A percentile compares a stretch with the other conserved stretches of the same genome.
phyloP scores from a whole-genome alignment of 2,888 invertebrate genomes.

The Psylliodes chrysocephalus region DNA sequence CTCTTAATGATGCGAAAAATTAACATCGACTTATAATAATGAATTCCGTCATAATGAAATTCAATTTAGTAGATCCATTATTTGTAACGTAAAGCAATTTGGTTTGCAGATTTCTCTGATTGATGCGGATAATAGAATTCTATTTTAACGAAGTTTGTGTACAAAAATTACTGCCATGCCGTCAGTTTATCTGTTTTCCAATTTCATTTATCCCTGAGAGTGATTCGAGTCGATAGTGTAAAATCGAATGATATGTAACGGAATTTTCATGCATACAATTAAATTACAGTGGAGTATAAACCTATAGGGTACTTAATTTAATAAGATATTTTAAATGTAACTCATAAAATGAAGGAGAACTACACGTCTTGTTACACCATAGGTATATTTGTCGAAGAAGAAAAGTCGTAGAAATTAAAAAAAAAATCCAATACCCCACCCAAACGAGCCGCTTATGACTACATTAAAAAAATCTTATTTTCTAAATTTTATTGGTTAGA shows the following conservation, averaged over 20 bases:
- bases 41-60: background rate
- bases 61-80: background rate
- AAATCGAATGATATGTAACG: constrained; percentile 13
- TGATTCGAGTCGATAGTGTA: constrained; percentile 17
- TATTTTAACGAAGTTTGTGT: constrained; percentile 20
- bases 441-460: too few species aligned
- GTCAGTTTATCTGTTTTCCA: constrained; percentile 26
- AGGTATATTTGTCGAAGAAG: too few species aligned
- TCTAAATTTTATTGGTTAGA: too few species aligned
- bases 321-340: too few species aligned
- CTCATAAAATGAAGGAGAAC: too few species aligned
- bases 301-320: too few species aligned
- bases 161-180: constrained; percentile 17
- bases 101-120: constrained; percentile 44
- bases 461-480: too few species aligned
- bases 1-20: too few species aligned
- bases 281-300: background rate
- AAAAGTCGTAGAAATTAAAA: too few species aligned
- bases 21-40: too few species aligned
- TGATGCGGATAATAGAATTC: constrained; percentile 36
- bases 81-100: constrained; percentile 38
- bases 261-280: constrained; percentile 10
- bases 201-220: constrained; percentile 17
- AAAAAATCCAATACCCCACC: too few species aligned
- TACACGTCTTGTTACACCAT: too few species aligned